phyloP scores from a whole-genome alignment of 1,140 invertebrate species.

The Lasaia peninsularis region DNA sequence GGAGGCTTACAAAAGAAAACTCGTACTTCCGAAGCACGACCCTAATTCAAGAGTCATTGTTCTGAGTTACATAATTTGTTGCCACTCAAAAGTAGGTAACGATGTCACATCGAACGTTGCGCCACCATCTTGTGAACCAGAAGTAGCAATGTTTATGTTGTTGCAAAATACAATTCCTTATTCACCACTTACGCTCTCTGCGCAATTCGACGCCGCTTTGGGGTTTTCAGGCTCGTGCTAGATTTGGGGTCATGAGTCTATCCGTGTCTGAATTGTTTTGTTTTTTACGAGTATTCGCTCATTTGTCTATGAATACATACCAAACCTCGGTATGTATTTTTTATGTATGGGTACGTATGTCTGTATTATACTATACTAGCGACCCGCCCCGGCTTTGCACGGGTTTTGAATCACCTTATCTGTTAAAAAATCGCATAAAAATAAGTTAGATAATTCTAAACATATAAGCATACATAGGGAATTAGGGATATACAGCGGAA shows the following conservation, averaged over 20 bases:
- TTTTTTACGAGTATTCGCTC: neutral
- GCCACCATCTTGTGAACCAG: constrained; percentile 55
- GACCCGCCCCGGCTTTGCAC: no score
- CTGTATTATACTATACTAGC: no score
- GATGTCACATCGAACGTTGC: constrained; percentile 73
- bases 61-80: constrained; percentile 69
- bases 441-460: no score
- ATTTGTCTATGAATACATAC: no score
- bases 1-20: constrained; percentile 13
- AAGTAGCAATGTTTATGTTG: constrained; percentile 35
- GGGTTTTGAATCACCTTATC: no score
- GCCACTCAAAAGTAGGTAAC: constrained; percentile 71
- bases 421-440: no score
- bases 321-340: no score
- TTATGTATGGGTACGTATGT: no score
- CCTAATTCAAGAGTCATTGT: constrained; percentile 62
- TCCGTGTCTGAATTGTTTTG: neutral
- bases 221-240: constrained; percentile 9
- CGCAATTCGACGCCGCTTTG: constrained; percentile 2
- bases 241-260: neutral
- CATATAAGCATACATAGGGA: no score
- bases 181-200: constrained; percentile 1
- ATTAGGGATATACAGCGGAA: no score
- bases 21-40: constrained; percentile 71
- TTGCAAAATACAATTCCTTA: constrained; percentile 33